Evolutionary conservation across 2,797 vertebrate genomes (phyloP), one percentile per base, ranked within the genome.

Genomic region (Poliocrania exsul): DNA sequence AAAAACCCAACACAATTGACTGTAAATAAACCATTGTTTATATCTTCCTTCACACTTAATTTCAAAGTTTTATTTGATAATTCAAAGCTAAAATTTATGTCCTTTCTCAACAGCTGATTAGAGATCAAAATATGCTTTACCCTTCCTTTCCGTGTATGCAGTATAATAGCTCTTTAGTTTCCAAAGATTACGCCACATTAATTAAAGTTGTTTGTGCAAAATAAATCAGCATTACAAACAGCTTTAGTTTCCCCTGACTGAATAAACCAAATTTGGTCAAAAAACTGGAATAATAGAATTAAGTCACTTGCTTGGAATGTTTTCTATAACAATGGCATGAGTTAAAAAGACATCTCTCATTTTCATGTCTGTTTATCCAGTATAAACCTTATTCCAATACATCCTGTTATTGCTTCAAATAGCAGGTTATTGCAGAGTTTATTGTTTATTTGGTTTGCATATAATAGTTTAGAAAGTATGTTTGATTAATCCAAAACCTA

Each of bases 201-300:
- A 75, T 79, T 84, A 11, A 86, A 94, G 46, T 84, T 11, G 47
- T 61, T 90, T 93, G 24, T 91, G 87, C 37, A 95, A 96, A 96
- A 96, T 90, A 95, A 95, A 95, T 97, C 82, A 93, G 33, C 91
- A 77, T 88, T 96, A 92, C 49, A 89, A 94, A 84, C 31, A 79
- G 53, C 31, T 93, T 96, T 92, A 74, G 69, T 95, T 95, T 71
- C 83, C n/a, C 88, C 64, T 53, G 74, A 80, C 38, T 70, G 58
- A 93, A 91, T 96, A 96, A 96, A 86, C 47, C 33, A 78, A 94
- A 94, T 96, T 86, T 96, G 23, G 28, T 57, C 33, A 88, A 44
- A 93, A 82, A 95, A 80, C 38, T 67, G 50, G 86, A 95, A 89
- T 73, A 91, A 93, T 44, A 83, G 47, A 82, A 86, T 92, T 77